Percentiles rank a stretch among this genome's conserved stretches.
Conservation (phyloP, 2,113 vertebrate species). For the Podarcis muralis region DNA sequence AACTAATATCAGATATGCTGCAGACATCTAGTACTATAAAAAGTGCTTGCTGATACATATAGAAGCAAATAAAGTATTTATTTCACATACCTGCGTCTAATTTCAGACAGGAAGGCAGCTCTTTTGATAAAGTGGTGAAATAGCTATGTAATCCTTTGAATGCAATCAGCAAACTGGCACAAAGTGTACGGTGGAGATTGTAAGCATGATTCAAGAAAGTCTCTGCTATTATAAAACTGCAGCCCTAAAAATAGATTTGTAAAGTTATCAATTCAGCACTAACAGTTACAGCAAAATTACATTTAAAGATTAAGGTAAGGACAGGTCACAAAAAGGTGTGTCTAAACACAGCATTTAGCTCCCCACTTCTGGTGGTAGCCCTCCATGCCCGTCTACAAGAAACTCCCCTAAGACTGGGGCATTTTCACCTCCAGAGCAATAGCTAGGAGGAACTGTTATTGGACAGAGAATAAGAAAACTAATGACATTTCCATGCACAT, state of each 20-base stretch:
- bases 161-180: conserved; percentile 89
- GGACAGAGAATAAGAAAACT: not conserved
- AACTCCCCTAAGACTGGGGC: not conserved
- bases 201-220: conserved; percentile 93
- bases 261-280: conserved; percentile 9
- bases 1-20: not conserved
- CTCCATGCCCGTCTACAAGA: not conserved
- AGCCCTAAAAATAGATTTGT: conserved; percentile 80
- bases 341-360: not conserved
- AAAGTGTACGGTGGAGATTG: conserved; percentile 90
- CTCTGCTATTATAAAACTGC: conserved; percentile 90
- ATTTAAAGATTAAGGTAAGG: not conserved
- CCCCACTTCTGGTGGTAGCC: not conserved
- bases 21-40: conserved; percentile 12
- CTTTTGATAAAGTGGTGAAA: conserved; percentile 88
- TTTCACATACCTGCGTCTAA: conserved; percentile 91
- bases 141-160: conserved; percentile 95
- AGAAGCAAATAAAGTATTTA: conserved; percentile 25
- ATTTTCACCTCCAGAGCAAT: no score
- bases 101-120: conserved; percentile 89
- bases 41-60: not conserved
- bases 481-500: not conserved
- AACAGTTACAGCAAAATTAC: not conserved
- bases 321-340: not conserved
- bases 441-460: not conserved